Evolutionary conservation across 2,888 invertebrate genomes (phyloP), one percentile per base, ranked within the genome.

Genomic region (Ochropacha duplaris): DNA sequence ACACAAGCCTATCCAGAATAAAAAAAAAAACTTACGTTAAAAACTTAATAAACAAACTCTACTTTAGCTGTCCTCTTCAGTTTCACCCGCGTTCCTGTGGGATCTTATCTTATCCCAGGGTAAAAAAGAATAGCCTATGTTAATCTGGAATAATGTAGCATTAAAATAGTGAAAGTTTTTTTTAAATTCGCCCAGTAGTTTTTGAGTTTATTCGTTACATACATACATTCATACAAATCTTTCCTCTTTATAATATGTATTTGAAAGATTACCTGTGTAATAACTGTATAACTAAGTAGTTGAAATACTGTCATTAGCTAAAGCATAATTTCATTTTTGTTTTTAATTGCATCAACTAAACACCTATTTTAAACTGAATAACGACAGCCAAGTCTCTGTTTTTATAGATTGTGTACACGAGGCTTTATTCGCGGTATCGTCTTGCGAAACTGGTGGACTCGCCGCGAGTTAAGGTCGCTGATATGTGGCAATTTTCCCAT

Each of bases 401-500:
- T 36, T 36, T 36, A n/a, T 8, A 19, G 57, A 54, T 66, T 68
- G 74, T 74, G 74, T 81, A 73, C 72, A 76, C 73, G 72, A 71
- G 62, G 69, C 74, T 77, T 79, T 79, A 81, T 80, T 81, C 72
- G 77, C 76, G 62, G 71, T 76, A 67, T 72, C 72, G 74, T 81
- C 77, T 87, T 87, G 80, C 86, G 86, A 87, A 85, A 90, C 83
- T 74, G 71, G 81, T 83, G 81, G 85, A 79, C 85, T 78, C 83
- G 78, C 76, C 76, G 71, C 72, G 79, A 86, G 89, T 84, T 90
- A 90, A 91, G 92, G 91, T 90, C 92, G 82, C 74, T 72, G 69
- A 85, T 88, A 73, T 92, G 92, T 90, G 90, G 92, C 90, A 92
- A 92, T 92, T 90, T 90, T 90, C 87, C 86, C 89, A 90, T 88